A percentile compares a stretch with the other conserved stretches of the same genome.
Conservation (phyloP, 2,888 invertebrate species). For the Xylota segnis region DNA sequence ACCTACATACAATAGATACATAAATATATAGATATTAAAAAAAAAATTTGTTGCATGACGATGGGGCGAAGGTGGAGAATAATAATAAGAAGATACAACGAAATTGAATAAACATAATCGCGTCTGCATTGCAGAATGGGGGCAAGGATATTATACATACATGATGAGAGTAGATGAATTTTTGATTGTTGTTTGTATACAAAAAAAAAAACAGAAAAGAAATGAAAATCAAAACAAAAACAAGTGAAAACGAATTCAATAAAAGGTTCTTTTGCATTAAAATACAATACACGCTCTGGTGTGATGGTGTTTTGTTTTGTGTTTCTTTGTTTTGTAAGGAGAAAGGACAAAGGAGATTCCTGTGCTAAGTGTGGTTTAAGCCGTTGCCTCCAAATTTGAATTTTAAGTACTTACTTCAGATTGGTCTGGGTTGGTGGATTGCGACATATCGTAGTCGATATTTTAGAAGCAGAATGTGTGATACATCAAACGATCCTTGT, state of each 20-base stretch:
- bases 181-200: constrained; percentile 76
- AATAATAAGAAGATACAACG: constrained; percentile 65
- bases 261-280: constrained; percentile 74
- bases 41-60: constrained; percentile 58
- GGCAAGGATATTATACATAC: constrained; percentile 73
- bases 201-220: constrained; percentile 39
- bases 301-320: constrained; percentile 26
- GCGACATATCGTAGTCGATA: too few species aligned
- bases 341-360: not conserved
- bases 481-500: too few species aligned
- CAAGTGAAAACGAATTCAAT: constrained; percentile 70
- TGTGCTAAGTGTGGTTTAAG: not conserved
- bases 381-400: too few species aligned
- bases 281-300: not conserved
- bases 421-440: too few species aligned
- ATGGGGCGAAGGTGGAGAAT: constrained; percentile 25
- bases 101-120: constrained; percentile 76
- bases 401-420: too few species aligned
- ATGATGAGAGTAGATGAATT: constrained; percentile 72
- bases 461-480: too few species aligned
- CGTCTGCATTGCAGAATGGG: constrained; percentile 76
- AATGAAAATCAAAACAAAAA: constrained; percentile 33
- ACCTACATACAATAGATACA: too few species aligned
- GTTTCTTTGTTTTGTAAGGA: not conserved
- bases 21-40: constrained; percentile 31